Percentiles rank a stretch among this genome's conserved stretches.
phyloP scores from a whole-genome alignment of 1,140 invertebrate genomes.

The Potamilus streckersoni region DNA sequence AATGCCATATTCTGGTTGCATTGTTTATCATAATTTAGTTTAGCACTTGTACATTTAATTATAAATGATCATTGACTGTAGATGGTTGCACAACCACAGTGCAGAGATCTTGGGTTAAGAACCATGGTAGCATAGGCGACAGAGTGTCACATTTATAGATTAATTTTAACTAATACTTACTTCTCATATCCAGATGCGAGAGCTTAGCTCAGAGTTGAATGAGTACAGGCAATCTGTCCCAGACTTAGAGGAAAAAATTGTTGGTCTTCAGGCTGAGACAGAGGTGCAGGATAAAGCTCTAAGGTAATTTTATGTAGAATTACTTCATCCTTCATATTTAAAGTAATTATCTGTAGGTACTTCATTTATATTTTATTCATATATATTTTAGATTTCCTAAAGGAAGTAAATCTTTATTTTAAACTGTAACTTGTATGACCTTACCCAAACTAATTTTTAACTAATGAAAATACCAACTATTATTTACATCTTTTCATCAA shows the following conservation, averaged over 20 bases:
- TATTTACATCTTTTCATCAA: too few relatives aligned
- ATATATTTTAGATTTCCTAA: too few relatives aligned
- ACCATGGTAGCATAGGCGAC: not conserved
- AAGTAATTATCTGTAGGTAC: not conserved
- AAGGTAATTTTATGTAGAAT: slow-evolving; percentile 29
- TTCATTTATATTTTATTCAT: not conserved
- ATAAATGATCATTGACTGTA: too few relatives aligned
- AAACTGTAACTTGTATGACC: too few relatives aligned
- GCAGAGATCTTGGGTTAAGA: too few relatives aligned
- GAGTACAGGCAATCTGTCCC: slow-evolving; percentile 38
- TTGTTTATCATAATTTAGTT: too few relatives aligned
- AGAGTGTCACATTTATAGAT: not conserved
- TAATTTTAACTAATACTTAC: not conserved
- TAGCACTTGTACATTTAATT: too few relatives aligned
- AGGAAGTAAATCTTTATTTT: too few relatives aligned
- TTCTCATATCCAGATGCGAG: slow-evolving; percentile 31
- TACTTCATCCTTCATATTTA: not conserved
- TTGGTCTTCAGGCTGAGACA: slow-evolving; percentile 49
- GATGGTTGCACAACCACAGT: too few relatives aligned
- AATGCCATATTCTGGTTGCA: too few relatives aligned
- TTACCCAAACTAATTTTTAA: too few relatives aligned
- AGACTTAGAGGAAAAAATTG: slow-evolving; percentile 54
- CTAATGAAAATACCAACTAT: too few relatives aligned
- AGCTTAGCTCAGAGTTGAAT: slow-evolving; percentile 44
- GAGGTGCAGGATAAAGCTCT: slow-evolving; percentile 55